phyloP scores from a whole-genome alignment of 1,140 invertebrate genomes.

The Whitmania pigra region DNA sequence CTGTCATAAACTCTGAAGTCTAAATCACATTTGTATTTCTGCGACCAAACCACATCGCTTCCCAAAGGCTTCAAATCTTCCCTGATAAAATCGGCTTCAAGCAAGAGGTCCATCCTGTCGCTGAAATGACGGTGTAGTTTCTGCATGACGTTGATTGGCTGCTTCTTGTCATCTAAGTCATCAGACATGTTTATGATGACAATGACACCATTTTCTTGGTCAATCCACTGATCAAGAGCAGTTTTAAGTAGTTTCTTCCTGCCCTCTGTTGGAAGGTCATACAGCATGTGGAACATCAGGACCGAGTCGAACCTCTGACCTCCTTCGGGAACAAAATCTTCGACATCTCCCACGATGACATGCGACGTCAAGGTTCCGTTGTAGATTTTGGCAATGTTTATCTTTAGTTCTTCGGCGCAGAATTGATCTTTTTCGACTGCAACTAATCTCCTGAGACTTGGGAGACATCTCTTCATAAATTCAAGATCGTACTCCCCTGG shows the following conservation, averaged over 20 bases:
- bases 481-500: too few species aligned
- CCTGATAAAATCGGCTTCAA: neutral
- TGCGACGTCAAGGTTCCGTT: too few species aligned
- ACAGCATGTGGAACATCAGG: constrained; percentile 4
- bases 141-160: constrained; percentile 6
- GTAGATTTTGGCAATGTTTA: too few species aligned
- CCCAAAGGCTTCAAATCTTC: neutral
- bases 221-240: neutral
- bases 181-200: constrained; percentile 4
- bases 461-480: too few species aligned
- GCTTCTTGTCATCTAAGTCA: neutral
- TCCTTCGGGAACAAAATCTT: too few species aligned
- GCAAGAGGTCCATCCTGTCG: constrained; percentile 5
- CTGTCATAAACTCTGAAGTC: neutral
- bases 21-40: neutral
- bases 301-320: neutral
- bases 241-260: neutral
- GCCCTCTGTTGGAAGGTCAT: neutral
- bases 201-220: neutral
- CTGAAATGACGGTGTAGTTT: constrained; percentile 1
- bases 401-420: too few species aligned
- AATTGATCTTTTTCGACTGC: too few species aligned
- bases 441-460: too few species aligned
- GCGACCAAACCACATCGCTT: neutral
- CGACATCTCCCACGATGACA: too few species aligned